Evolutionary conservation across 2,113 vertebrate species (phyloP).

Genomic region (Microcebus tavaratra): DNA sequence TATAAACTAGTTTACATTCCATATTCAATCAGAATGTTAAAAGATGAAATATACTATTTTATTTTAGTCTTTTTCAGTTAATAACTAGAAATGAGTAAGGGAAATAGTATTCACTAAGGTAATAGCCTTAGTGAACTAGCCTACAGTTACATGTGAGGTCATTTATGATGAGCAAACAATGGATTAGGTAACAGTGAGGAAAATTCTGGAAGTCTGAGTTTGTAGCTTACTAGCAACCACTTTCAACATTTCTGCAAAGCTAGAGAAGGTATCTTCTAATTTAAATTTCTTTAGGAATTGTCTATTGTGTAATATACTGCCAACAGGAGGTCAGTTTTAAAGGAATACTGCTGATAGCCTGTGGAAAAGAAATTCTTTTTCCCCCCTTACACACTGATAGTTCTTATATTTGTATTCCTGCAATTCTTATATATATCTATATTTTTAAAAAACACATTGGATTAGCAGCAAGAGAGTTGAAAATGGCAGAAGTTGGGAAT

Average conservation of each 20-base stretch:
- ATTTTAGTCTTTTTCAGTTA: slow-evolving; percentile 13
- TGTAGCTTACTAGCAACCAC: slow-evolving; percentile 80
- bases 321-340: slow-evolving; percentile 74
- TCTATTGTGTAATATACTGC: slow-evolving; percentile 71
- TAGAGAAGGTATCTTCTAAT: slow-evolving; percentile 83
- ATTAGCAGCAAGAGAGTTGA: slow-evolving; percentile 78
- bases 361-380: slow-evolving; percentile 64
- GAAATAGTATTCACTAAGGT: slow-evolving; percentile 13
- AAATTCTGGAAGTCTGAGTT: slow-evolving; percentile 80
- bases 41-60: slow-evolving; percentile 35
- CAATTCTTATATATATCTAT: slow-evolving; percentile 63
- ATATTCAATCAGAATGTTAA: slow-evolving; percentile 41
- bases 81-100: background rate
- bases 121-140: background rate
- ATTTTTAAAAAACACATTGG: slow-evolving; percentile 65
- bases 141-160: slow-evolving; percentile 67
- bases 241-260: slow-evolving; percentile 78
- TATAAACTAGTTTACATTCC: slow-evolving; percentile 1
- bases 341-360: slow-evolving; percentile 73
- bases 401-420: slow-evolving; percentile 74
- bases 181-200: slow-evolving; percentile 72
- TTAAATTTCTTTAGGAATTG: slow-evolving; percentile 78
- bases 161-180: slow-evolving; percentile 78
- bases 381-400: slow-evolving; percentile 70
- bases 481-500: slow-evolving; percentile 83